Evolutionary conservation across 2,888 invertebrate species (phyloP).

Genomic region (Belgica antarctica): DNA sequence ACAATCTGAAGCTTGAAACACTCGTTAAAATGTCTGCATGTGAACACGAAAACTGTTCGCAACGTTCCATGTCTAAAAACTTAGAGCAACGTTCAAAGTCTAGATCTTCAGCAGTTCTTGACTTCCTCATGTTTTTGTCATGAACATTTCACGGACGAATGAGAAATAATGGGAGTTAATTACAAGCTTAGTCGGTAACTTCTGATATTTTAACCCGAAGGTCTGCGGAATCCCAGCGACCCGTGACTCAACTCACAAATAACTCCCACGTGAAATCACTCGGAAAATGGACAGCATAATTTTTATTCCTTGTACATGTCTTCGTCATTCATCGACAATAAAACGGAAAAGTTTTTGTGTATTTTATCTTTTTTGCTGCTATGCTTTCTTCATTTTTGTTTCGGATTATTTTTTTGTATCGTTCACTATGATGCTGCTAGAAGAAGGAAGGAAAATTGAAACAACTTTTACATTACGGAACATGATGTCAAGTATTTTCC

Average conservation of each 20-base stretch:
- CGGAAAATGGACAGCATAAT: slow-evolving; percentile 43
- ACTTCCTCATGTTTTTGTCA: neutral
- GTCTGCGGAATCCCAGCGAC: neutral
- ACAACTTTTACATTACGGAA: slow-evolving; percentile 43
- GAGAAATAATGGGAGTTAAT: neutral
- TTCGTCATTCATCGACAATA: slow-evolving; percentile 35
- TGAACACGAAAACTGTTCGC: too few relatives aligned
- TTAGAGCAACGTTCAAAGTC: too few relatives aligned
- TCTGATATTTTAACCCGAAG: too few relatives aligned
- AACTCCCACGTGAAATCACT: slow-evolving; percentile 40
- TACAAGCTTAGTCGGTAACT: neutral
- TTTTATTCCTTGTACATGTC: slow-evolving; percentile 33
- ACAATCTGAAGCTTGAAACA: too few relatives aligned
- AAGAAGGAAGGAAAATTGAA: slow-evolving; percentile 19
- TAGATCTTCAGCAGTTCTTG: too few relatives aligned
- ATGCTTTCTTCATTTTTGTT: neutral
- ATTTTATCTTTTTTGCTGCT: neutral
- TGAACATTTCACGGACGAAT: neutral
- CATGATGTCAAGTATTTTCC: slow-evolving; percentile 38
- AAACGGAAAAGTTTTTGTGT: slow-evolving; percentile 37
- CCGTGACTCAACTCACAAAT: slow-evolving; percentile 20
- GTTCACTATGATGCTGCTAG: too few relatives aligned
- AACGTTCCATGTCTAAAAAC: too few relatives aligned
- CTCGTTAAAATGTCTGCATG: too few relatives aligned
- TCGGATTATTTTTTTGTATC: neutral